Base-by-base conservation (phyloP, 1,140 invertebrate genomes). In the Zaprionus davidi region DNA sequence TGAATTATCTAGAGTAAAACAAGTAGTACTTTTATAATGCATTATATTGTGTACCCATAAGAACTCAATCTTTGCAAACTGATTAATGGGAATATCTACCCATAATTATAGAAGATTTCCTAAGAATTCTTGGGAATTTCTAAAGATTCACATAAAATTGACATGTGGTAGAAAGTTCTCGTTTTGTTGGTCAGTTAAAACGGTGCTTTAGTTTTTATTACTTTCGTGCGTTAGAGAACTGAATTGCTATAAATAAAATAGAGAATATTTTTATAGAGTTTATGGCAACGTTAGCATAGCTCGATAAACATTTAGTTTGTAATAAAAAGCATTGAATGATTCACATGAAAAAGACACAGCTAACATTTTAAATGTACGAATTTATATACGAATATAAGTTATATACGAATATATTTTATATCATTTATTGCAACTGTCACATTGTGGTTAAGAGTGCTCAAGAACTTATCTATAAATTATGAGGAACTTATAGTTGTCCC, bases 281-380 rank as follows among this genome's bases (percentile, higher is more conserved):
- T 46, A 46, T 46, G n/a, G 41, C 41, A 46, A 46, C 41, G 41
- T 46, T 46, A n/a, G 41, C n/a, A 46, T 46, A 11, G 15, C n/a
- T 46, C 41, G 41, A 46, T 46, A 46, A 46, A 46, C 41, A 46
- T 46, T 46, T 46, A 46, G 41, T 9, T 46, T 20, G n/a, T 46
- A 46, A 46, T 17, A 46, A 46, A 46, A 46, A 46, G n/a, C 9
- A 15, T n/a, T 5, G 15, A 46, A 9, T 46, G 41, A 46, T 46
- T 17, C n/a, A 46, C 17, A 41, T 41, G 1, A 5, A n/a, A 5
- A 9, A 12, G 1, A 36, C 4, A 36, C 11, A 34, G 31, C 31
- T 34, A 9, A 11, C 1, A 34, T 34, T 34, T 34, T 9, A 34
- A 4, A 4, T 15, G 3, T 5, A 38, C 1, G 13, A 15, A 38